These are phyloP conservation scores for Lordiphosa mommai DNA, from an alignment of 1,140 invertebrate species.

Conservation along the genomic window DNA sequence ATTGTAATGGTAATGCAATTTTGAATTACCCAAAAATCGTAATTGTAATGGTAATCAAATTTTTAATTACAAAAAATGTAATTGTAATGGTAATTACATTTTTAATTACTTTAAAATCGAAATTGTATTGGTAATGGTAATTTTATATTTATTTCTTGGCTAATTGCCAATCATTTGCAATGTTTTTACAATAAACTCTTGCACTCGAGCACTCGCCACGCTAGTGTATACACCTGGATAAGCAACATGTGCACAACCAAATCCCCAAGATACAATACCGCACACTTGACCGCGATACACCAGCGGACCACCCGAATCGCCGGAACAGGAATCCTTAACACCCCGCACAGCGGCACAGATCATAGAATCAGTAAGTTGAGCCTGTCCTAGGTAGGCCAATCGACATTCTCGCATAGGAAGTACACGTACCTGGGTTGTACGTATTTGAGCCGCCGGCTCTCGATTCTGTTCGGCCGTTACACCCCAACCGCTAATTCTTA, in stretches of 20 bases:
- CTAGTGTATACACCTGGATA: constrained; percentile 91
- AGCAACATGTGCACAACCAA: constrained; percentile 83
- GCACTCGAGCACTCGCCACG: constrained; percentile 81
- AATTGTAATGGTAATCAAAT: too few relatives aligned
- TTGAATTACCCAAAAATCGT: too few relatives aligned
- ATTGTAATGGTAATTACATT: too few relatives aligned
- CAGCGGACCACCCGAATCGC: constrained; percentile 85
- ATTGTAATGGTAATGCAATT: too few relatives aligned
- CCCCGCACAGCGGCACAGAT: constrained; percentile 64
- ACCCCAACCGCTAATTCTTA: constrained; percentile 66
- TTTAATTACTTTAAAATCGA: too few relatives aligned
- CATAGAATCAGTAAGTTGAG: constrained; percentile 59
- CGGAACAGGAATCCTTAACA: constrained; percentile 81
- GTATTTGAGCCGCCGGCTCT: constrained; percentile 50
- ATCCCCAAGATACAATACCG: constrained; percentile 84
- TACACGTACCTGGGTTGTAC: constrained; percentile 49
- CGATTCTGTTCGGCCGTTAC: constrained; percentile 42
- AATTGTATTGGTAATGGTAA: too few relatives aligned
- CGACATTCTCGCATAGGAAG: constrained; percentile 43
- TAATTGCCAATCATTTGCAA: background rate
- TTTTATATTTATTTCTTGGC: background rate
- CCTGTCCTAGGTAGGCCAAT: constrained; percentile 50
- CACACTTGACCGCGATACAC: constrained; percentile 81
- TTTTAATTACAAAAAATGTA: too few relatives aligned
- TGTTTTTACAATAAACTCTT: constrained; percentile 44